phyloP scores from a whole-genome alignment of 1,140 invertebrate genomes.

The Heliothis subflexa region DNA sequence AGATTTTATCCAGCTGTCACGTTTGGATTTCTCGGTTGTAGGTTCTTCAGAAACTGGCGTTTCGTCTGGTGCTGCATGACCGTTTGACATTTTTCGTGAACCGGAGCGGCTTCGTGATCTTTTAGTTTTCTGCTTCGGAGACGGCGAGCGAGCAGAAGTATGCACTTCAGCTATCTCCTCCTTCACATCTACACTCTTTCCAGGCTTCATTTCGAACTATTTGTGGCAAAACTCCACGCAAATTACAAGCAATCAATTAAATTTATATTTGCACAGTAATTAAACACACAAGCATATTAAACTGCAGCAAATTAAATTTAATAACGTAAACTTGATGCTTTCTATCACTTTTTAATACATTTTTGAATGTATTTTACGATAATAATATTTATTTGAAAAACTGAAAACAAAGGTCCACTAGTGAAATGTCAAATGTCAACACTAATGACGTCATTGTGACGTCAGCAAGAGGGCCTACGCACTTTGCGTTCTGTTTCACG shows the following conservation, averaged over 20 bases:
- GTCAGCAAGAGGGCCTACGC: slow-evolving; percentile 59
- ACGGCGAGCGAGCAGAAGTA: slow-evolving; percentile 73
- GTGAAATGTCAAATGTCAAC: slow-evolving; percentile 76
- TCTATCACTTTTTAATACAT: slow-evolving; percentile 45
- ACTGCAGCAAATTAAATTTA: slow-evolving; percentile 29
- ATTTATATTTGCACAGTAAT: slow-evolving; percentile 21
- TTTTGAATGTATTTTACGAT: slow-evolving; percentile 51
- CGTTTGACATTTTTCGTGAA: slow-evolving; percentile 78
- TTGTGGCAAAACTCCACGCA: slow-evolving; percentile 53
- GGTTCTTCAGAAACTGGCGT: slow-evolving; percentile 41
- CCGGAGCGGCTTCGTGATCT: slow-evolving; percentile 69
- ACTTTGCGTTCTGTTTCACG: slow-evolving; percentile 60
- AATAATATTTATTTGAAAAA: slow-evolving; percentile 39
- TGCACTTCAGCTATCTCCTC: slow-evolving; percentile 81
- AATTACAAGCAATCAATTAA: slow-evolving; percentile 8
- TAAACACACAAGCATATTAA: background rate
- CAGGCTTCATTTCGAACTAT: slow-evolving; percentile 74
- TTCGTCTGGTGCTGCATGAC: slow-evolving; percentile 65
- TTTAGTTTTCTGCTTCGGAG: slow-evolving; percentile 72
- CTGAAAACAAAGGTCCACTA: slow-evolving; percentile 40
- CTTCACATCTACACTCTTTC: slow-evolving; percentile 74
- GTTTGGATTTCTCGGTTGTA: slow-evolving; percentile 50
- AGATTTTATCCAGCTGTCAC: slow-evolving; percentile 82
- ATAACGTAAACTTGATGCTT: background rate
- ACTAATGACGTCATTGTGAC: slow-evolving; percentile 77